phyloP scores from a whole-genome alignment of 2,113 vertebrate genomes.

The Bos taurus region DNA sequence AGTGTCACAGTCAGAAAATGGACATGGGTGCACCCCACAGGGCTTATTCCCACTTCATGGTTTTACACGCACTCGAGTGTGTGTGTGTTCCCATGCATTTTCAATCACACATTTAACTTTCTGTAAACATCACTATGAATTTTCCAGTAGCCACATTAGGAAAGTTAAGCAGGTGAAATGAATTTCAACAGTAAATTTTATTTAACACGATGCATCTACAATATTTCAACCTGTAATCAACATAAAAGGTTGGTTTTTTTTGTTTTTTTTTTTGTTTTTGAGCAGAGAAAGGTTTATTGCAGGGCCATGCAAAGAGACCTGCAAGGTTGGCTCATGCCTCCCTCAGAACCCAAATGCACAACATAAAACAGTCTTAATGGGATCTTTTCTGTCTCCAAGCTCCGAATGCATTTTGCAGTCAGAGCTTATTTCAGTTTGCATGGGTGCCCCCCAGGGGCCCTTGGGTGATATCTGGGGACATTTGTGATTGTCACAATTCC shows the following conservation, averaged over 20 bases:
- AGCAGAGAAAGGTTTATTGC: background rate
- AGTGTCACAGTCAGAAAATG: background rate
- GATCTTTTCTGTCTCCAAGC: background rate
- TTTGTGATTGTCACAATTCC: background rate
- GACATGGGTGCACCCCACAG: background rate
- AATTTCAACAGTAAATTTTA: background rate
- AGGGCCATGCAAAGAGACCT: background rate
- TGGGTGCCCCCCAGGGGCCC: background rate
- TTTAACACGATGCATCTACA: background rate
- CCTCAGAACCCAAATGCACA: background rate
- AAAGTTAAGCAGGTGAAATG: background rate
- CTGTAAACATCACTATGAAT: no score
- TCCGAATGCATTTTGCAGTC: background rate
- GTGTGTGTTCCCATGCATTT: background rate
- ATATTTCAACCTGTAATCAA: background rate
- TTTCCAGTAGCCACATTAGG: background rate
- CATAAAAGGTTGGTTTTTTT: background rate
- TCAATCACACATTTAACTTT: background rate
- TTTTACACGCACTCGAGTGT: rapidly evolving
- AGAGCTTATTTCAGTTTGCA: background rate
- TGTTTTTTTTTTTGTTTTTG: no score
- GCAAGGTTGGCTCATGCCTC: background rate
- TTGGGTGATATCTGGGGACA: background rate
- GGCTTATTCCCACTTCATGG: background rate
- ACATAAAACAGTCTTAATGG: background rate